Percentiles rank a stretch among this genome's conserved stretches.
Conservation (phyloP, 1,140 invertebrate species). For the Nilaparvata lugens region DNA sequence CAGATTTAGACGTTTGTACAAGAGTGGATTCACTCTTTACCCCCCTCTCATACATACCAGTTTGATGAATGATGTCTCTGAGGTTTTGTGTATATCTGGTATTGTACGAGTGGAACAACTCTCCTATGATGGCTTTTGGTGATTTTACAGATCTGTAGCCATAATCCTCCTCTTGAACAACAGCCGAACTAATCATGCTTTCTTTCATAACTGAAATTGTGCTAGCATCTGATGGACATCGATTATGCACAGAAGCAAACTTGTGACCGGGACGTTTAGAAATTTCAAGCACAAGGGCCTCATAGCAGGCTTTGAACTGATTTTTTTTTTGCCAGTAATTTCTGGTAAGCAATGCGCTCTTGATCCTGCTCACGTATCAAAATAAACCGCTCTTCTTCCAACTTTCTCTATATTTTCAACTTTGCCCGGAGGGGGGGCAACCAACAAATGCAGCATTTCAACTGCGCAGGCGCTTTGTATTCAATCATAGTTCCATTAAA, state of each 20-base stretch:
- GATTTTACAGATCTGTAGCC: slow-evolving; percentile 68
- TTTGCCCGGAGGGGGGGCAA: too few species aligned
- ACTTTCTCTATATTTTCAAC: too few species aligned
- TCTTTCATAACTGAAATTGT: slow-evolving; percentile 45
- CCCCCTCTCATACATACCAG: too few species aligned
- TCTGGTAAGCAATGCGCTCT: slow-evolving; percentile 74
- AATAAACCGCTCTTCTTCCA: slow-evolving; percentile 62
- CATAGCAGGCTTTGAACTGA: slow-evolving; percentile 57
- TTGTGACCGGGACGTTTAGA: slow-evolving; percentile 38
- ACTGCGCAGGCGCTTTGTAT: too few species aligned
- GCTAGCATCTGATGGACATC: slow-evolving; percentile 42
- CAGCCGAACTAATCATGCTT: slow-evolving; percentile 35
- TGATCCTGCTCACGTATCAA: slow-evolving; percentile 64
- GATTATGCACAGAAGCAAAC: slow-evolving; percentile 29
- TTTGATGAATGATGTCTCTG: too few species aligned
- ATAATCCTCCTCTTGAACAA: slow-evolving; percentile 45
- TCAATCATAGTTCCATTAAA: too few species aligned
- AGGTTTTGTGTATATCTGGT: too few species aligned
- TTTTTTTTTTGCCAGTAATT: slow-evolving; percentile 72
- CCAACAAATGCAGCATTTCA: too few species aligned
- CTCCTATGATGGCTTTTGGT: slow-evolving; percentile 23
- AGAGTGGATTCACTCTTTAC: slow-evolving; percentile 15
- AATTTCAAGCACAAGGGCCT: slow-evolving; percentile 43
- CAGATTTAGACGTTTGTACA: slow-evolving; percentile 13
- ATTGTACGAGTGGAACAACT: not conserved